Evolutionary conservation across 2,888 invertebrate genomes (phyloP), one percentile per base, ranked within the genome.

Genomic region (Pristionchus arcanus): DNA sequence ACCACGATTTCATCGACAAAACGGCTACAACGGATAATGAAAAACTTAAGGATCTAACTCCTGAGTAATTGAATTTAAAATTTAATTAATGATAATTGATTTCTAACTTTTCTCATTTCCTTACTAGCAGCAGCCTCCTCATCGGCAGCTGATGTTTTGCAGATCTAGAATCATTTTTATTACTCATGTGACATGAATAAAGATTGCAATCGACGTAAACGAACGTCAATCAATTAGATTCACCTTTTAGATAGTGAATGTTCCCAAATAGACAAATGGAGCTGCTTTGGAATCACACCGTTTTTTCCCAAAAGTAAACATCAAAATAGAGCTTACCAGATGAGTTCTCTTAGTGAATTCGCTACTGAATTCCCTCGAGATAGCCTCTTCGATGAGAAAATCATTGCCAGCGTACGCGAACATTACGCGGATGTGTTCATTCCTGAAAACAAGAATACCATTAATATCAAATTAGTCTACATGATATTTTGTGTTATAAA

Each of bases 321-420:
- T 53, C 28, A 28, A 11, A 49, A 15, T 49, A 4, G n/a, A 34
- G 25, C 86, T 34, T 37, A 87, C 87, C 42, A 87, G 34, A 53
- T 87, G 68, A 21, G 28, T 42, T 42, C 87, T 25, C n/a, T 87
- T 37, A 49, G 37, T 63, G 68, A 87, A 91, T 90, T 87, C 31
- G 9, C 49, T 34, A n/a, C 71, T 68, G 89, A 89, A 89, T 28
- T 89, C 89, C 49, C 89, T n/a, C 63, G 89, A 89, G 66, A 89
- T 89, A 5, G 81, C 81, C 28, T 37, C 49, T 66, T 89, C 89
- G 42, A 89, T 83, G 3, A 91, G 90, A 77, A 91, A 91, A 63
- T 91, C 91, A 19, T 89, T 90, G 34, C 91, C 90, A 2, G 90
- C 84, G 59, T 84, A 91, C 42, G 63, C 87, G 49, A 86, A 90